Conservation (phyloP, 2,888 invertebrate genomes). For the Lepidonotus clava region DNA sequence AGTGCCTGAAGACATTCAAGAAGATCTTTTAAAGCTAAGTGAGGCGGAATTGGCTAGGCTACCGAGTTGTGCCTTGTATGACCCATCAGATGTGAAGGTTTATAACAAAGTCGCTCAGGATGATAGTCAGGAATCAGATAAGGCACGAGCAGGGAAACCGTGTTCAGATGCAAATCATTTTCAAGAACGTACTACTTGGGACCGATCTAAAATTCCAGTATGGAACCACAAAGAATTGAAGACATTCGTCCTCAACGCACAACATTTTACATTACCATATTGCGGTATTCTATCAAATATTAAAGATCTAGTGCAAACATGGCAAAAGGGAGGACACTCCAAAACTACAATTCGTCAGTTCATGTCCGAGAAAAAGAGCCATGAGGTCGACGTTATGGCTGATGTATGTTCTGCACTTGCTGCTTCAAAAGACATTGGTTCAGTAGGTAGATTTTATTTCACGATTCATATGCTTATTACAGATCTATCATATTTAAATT, state of each 20-base stretch:
- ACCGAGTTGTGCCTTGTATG: constrained; percentile 33
- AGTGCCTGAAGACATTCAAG: constrained; percentile 65
- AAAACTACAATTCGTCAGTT: constrained; percentile 65
- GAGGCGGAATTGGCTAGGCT: constrained; percentile 63
- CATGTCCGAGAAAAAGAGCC: constrained; percentile 77
- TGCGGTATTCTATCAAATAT: constrained; percentile 39
- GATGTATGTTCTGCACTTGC: constrained; percentile 69
- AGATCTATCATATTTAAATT: no score
- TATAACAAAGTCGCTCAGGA: not conserved
- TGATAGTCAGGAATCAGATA: not conserved
- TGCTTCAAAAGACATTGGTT: constrained; percentile 59
- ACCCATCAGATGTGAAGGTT: not conserved
- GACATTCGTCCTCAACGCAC: constrained; percentile 62
- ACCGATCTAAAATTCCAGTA: constrained; percentile 7
- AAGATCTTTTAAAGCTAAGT: constrained; percentile 65
- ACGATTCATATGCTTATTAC: no score
- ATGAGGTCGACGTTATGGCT: constrained; percentile 76
- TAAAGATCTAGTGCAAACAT: not conserved
- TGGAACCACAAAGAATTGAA: constrained; percentile 63
- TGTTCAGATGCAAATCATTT: no score
- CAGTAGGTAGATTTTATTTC: constrained; percentile 66
- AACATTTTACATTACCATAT: constrained; percentile 58
- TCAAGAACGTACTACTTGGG: not conserved
- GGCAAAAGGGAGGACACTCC: not conserved
- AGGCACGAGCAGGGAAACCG: not conserved